phyloP scores from a whole-genome alignment of 64 coral and sea anemone species.

The Porites lutea region DNA sequence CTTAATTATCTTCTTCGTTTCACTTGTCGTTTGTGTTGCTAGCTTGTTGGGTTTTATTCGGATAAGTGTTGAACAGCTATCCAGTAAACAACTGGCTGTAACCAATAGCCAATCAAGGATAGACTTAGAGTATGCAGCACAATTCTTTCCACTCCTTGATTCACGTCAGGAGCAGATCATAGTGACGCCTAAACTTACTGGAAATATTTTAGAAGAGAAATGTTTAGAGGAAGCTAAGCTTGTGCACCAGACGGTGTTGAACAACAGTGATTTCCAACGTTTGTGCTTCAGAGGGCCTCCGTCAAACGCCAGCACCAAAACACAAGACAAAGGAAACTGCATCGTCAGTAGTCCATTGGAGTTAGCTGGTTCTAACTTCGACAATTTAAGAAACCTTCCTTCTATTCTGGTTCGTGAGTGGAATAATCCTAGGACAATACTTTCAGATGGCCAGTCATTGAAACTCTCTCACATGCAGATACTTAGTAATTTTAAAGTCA shows the following conservation, averaged over 20 bases:
- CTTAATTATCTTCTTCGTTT: background rate
- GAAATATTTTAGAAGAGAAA: too few relatives aligned
- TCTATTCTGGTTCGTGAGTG: constrained; percentile 5
- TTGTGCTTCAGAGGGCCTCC: background rate
- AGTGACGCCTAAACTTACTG: too few relatives aligned
- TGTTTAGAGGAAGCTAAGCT: background rate
- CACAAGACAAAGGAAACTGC: background rate
- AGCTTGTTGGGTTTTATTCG: background rate
- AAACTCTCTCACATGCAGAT: background rate
- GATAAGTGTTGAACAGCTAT: background rate
- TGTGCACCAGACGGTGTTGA: background rate
- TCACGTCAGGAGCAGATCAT: too few relatives aligned
- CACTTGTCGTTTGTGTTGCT: background rate
- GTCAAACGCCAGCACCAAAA: background rate
- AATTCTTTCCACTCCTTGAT: too few relatives aligned
- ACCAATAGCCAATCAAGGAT: background rate
- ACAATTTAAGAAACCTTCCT: background rate
- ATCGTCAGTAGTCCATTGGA: constrained; percentile 11
- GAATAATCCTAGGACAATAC: background rate
- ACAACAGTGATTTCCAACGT: background rate
- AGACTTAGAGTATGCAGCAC: background rate
- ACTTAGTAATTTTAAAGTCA: background rate
- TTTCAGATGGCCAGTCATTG: background rate
- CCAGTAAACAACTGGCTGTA: background rate
- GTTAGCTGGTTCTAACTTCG: background rate